phyloP scores from a whole-genome alignment of 2,888 invertebrate species.

The Melinopterus prodromus region DNA sequence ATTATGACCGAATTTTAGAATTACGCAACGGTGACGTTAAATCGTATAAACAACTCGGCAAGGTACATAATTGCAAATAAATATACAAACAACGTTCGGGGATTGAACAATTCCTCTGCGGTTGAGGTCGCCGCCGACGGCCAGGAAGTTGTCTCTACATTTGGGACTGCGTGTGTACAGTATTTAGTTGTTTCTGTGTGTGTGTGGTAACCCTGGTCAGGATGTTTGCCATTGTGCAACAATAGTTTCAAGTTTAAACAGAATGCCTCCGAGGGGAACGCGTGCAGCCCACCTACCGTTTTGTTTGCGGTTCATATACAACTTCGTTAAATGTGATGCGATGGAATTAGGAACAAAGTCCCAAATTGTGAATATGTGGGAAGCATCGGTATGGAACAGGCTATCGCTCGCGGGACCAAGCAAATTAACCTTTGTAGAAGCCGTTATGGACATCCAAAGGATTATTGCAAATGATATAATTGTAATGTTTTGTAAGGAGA shows the following conservation, averaged over 20 bases:
- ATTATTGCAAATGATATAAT: too few species aligned
- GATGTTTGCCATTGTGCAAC: neutral
- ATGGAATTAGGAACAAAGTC: neutral
- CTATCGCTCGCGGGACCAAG: neutral
- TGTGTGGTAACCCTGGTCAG: neutral
- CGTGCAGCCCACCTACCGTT: neutral
- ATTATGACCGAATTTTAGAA: neutral
- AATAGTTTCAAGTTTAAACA: neutral
- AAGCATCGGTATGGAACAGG: neutral
- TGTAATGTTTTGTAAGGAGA: too few species aligned
- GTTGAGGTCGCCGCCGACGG: neutral
- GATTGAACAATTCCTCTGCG: neutral
- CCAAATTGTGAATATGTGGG: neutral
- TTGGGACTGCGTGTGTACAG: neutral
- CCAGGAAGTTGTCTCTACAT: neutral
- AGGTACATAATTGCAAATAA: conserved; percentile 4
- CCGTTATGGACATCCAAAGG: too few species aligned
- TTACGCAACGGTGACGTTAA: neutral
- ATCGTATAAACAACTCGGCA: neutral
- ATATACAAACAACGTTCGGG: neutral
- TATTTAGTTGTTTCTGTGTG: neutral
- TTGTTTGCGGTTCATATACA: neutral
- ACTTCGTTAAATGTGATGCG: neutral
- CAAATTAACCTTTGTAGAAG: too few species aligned
- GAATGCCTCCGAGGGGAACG: neutral